Conservation (phyloP, 2,888 invertebrate genomes). For the Drosophila meridionalis region DNA sequence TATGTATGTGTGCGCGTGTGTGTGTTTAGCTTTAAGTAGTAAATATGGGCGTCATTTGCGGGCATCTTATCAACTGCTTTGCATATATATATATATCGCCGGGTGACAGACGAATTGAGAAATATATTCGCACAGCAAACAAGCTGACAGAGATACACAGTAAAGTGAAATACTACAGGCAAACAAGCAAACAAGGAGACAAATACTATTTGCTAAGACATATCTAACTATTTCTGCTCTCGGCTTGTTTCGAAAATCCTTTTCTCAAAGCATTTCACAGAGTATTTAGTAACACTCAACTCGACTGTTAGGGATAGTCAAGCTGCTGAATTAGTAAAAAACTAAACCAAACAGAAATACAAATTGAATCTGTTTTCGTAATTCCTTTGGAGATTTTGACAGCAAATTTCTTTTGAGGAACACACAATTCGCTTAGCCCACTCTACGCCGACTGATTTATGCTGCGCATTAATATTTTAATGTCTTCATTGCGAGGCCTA, state of each 20-base stretch:
- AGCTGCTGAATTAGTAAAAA: background rate
- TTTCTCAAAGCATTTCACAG: conserved; percentile 12
- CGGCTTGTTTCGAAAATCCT: conserved; percentile 10
- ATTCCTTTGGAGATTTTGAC: background rate
- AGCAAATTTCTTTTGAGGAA: conserved; percentile 4
- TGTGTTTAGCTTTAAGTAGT: conserved; percentile 43
- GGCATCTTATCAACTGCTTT: conserved; percentile 69
- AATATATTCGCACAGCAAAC: conserved; percentile 3
- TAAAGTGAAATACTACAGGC: conserved; percentile 46
- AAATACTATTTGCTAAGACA: conserved; percentile 30
- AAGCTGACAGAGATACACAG: conserved; percentile 10
- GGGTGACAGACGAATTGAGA: conserved; percentile 22
- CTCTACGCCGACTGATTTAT: conserved; percentile 61
- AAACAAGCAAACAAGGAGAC: conserved; percentile 30
- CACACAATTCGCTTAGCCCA: background rate
- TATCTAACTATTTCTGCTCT: conserved; percentile 22
- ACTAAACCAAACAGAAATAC: background rate
- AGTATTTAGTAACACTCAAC: background rate
- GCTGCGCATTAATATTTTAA: conserved; percentile 79
- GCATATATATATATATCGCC: conserved; percentile 62
- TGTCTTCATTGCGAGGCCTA: conserved; percentile 74
- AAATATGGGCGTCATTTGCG: conserved; percentile 67
- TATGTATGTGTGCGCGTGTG: background rate
- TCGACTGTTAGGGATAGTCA: background rate
- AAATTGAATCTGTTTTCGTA: background rate